These are phyloP conservation scores for Lymantria monacha DNA, from an alignment of 2,888 invertebrate genomes.

Conservation along the genomic window DNA sequence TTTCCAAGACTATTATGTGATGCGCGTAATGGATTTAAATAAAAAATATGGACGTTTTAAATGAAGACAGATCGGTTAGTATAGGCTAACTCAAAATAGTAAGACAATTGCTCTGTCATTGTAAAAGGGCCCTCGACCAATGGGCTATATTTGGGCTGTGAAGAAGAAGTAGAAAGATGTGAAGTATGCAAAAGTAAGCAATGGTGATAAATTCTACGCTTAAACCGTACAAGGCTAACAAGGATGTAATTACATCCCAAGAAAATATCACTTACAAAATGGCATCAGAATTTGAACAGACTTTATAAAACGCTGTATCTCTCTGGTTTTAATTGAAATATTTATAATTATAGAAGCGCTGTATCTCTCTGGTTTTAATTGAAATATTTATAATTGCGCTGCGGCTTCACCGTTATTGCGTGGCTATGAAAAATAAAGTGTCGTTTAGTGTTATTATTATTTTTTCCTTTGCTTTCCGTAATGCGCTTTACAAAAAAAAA, in stretches of 20 bases:
- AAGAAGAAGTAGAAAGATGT: too few species aligned
- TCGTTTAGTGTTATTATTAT: conserved; percentile 55
- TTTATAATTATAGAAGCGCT: conserved; percentile 56
- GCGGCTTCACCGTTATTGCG: conserved; percentile 42
- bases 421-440: conserved; percentile 46
- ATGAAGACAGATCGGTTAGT: too few species aligned
- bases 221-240: not conserved
- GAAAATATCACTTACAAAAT: not conserved
- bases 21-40: too few species aligned
- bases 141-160: too few species aligned
- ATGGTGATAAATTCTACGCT: too few species aligned
- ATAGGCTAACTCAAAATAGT: too few species aligned
- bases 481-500: conserved; percentile 23
- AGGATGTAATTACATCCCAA: not conserved
- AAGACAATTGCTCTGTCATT: too few species aligned
- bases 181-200: too few species aligned
- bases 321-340: conserved; percentile 71
- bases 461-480: conserved; percentile 36
- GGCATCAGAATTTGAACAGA: conserved; percentile 19
- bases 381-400: conserved; percentile 72
- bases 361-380: conserved; percentile 63
- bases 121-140: too few species aligned
- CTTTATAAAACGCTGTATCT: conserved; percentile 38
- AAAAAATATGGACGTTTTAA: too few species aligned
- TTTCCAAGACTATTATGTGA: too few species aligned